phyloP scores from a whole-genome alignment of 2,888 invertebrate species.

The Heliconius hortense region DNA sequence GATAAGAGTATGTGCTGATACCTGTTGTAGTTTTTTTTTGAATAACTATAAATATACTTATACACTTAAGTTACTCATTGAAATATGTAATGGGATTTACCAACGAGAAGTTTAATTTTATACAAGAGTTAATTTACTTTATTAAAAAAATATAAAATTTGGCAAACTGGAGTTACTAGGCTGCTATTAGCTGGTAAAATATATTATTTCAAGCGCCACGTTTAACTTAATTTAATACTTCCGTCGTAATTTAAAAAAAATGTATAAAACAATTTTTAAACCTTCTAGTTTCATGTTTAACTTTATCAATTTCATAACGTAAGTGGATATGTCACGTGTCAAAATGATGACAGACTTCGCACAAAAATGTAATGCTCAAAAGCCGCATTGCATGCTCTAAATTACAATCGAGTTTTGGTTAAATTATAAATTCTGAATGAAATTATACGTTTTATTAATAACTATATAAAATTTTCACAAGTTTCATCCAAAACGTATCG shows the following conservation, averaged over 20 bases:
- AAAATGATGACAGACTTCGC: constrained; percentile 23
- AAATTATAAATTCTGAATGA: constrained; percentile 24
- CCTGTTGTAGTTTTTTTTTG: not conserved
- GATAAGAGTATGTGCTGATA: constrained; percentile 3
- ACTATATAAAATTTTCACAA: not conserved
- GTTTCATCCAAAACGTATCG: not conserved
- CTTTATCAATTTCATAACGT: constrained; percentile 7
- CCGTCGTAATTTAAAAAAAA: not conserved
- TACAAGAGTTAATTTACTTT: not conserved
- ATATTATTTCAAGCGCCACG: not conserved
- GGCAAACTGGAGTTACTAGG: too few relatives aligned
- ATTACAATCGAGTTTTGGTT: constrained; percentile 3
- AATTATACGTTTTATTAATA: constrained; percentile 5
- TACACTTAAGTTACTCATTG: not conserved
- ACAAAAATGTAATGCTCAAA: not conserved
- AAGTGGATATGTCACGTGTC: constrained; percentile 22
- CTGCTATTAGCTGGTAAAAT: too few relatives aligned
- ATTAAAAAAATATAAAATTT: not conserved
- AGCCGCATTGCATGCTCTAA: constrained; percentile 20
- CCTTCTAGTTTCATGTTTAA: not conserved
- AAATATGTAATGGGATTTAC: not conserved
- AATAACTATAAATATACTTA: not conserved
- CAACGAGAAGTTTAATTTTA: not conserved
- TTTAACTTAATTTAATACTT: not conserved
- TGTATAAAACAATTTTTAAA: not conserved